A percentile compares a stretch with the other conserved stretches of the same genome.
Evolutionary conservation across 2,888 invertebrate species (phyloP).

Genomic region (Euclidia mi): DNA sequence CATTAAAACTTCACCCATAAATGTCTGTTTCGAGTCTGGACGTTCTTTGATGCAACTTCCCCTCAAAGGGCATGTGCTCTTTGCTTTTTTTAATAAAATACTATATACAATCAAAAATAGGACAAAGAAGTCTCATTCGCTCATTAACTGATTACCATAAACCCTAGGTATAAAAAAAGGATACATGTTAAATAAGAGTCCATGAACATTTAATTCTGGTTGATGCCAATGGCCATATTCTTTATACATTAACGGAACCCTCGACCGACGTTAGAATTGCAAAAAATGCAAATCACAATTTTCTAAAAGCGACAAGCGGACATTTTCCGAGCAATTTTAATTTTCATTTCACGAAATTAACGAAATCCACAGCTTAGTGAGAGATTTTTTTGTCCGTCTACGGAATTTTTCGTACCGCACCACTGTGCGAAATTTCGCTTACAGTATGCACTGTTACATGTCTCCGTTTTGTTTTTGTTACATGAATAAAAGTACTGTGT

Average conservation of each 20-base stretch:
- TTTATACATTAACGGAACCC: conserved; percentile 7
- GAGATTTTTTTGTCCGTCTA: conserved; percentile 24
- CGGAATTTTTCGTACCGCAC: conserved; percentile 18
- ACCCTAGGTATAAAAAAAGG: too few relatives aligned
- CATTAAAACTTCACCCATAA: too few relatives aligned
- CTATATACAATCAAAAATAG: too few relatives aligned
- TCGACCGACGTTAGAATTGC: conserved; percentile 16
- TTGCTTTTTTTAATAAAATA: too few relatives aligned
- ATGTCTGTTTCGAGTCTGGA: too few relatives aligned
- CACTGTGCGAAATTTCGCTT: conserved; percentile 28
- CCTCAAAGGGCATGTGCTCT: too few relatives aligned
- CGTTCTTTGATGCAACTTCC: too few relatives aligned
- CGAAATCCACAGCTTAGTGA: conserved; percentile 43
- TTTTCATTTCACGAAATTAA: conserved; percentile 53
- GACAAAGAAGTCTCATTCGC: too few relatives aligned
- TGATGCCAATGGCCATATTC: background rate
- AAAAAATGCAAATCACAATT: conserved; percentile 39
- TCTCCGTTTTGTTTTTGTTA: conserved; percentile 9
- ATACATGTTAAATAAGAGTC: too few relatives aligned
- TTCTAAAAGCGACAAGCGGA: conserved; percentile 39
- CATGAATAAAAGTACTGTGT: background rate
- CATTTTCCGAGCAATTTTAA: conserved; percentile 45
- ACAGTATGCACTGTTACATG: conserved; percentile 20
- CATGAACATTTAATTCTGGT: conserved; percentile 1
- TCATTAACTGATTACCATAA: too few relatives aligned